Base-by-base conservation (phyloP, 1,140 invertebrate genomes). In the Drosophila miranda region DNA sequence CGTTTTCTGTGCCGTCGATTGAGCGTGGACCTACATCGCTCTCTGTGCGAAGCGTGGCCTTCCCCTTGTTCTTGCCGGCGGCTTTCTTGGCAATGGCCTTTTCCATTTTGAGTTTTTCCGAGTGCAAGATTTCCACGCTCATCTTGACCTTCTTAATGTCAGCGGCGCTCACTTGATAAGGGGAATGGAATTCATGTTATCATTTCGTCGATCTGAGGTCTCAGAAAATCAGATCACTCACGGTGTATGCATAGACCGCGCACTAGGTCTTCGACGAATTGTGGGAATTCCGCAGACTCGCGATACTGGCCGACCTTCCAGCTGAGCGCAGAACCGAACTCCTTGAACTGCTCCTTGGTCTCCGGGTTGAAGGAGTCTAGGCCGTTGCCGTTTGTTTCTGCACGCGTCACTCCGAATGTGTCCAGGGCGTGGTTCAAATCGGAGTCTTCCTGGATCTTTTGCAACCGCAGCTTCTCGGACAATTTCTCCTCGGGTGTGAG, bases 371-470 rank as follows among this genome's bases (percentile, higher is more conserved):
- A 93, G 30, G 91, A 91, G 80, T 96, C 95, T 38, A 96, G 89
- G n/a, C 92, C 82, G 7, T 68, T 72, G 57, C 80, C 71, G 34
- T 38, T 38, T 0, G 34, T 38, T 38, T 38, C 34, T 68, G 90
- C 90, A 86, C 93, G 93, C 69, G 92, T 89, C 58, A 94, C 91
- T 94, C 96, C 96, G 92, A 98, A 97, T 83, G 96, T 96, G 90
- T 98, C 96, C 92, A 97, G 94, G 11, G 97, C 96, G 71, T 96
- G 92, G 84, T 94, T 93, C 34, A 98, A 92, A 91, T 98, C 97
- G 0, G 96, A 95, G 91, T 97, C 96, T 91, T 97, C 95, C 91
- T 96, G 95, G 28, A 97, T 91, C 92, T 96, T 96, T 90, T 97
- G 95, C 63, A 93, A 91, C 48, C 94, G 93, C 46, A 96, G 91